phyloP scores from a whole-genome alignment of 1,140 invertebrate genomes.

The Orchestia grillus region DNA sequence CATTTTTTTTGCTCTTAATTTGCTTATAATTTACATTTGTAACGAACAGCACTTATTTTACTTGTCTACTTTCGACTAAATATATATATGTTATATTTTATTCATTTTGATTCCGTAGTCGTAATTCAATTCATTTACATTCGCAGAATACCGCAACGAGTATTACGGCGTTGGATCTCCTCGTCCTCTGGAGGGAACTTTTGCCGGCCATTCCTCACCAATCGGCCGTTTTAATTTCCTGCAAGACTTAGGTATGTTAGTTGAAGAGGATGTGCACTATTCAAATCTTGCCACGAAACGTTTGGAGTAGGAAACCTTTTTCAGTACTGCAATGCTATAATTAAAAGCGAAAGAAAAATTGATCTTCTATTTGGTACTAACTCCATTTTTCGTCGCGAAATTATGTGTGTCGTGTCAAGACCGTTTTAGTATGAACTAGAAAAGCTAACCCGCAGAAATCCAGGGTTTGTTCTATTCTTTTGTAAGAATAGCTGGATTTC shows the following conservation, averaged over 20 bases:
- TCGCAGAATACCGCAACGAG: constrained; percentile 30
- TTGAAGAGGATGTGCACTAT: neutral
- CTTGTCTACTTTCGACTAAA: neutral
- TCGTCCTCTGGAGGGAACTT: constrained; percentile 2
- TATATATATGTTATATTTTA: neutral
- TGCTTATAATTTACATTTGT: neutral
- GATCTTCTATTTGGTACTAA: no score
- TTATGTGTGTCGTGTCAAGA: no score
- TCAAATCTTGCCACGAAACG: no score
- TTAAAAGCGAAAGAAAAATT: no score
- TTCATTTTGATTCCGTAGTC: neutral
- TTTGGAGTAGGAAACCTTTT: no score
- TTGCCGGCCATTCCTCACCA: neutral
- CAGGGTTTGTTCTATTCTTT: no score
- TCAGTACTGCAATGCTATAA: no score
- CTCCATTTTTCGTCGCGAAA: no score
- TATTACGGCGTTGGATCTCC: constrained; percentile 2
- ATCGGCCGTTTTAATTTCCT: constrained; percentile 39
- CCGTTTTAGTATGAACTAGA: no score
- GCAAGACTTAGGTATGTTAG: neutral
- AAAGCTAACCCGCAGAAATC: no score
- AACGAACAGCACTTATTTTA: neutral
- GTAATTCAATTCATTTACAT: neutral
- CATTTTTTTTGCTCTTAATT: neutral
- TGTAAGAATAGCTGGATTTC: no score